A percentile compares a stretch with the other conserved stretches of the same genome.
Evolutionary conservation across 37 sponge, comb jelly and placozoan species (phyloP).

Genomic region (Geodia barretti): DNA sequence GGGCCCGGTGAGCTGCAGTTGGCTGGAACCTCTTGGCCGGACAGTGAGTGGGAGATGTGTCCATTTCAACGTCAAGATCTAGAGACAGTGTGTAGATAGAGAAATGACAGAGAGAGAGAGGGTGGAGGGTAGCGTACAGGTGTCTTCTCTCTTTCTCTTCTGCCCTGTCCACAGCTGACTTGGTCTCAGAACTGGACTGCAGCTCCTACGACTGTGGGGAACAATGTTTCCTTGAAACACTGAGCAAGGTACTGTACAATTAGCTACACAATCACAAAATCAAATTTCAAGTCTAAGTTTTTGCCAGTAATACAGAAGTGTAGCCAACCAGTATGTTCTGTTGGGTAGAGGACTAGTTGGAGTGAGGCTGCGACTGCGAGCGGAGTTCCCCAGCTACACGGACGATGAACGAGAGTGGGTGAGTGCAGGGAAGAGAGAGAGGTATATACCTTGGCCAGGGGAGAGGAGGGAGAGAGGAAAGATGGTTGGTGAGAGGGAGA

Average conservation of each 20-base stretch:
- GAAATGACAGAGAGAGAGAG: neutral
- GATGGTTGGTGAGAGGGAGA: constrained; percentile 18
- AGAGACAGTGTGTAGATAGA: neutral
- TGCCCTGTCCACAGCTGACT: constrained; percentile 24
- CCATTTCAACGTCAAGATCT: constrained; percentile 41
- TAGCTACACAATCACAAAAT: too few species aligned
- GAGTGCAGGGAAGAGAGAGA: neutral
- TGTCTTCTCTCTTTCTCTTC: constrained; percentile 22
- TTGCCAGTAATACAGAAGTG: too few species aligned
- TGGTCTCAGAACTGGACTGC: constrained; percentile 48
- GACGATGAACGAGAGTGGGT: neutral
- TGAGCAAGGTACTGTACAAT: too few species aligned
- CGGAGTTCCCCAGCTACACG: neutral
- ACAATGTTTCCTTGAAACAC: too few species aligned
- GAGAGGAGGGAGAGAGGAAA: constrained; percentile 24
- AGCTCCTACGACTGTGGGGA: constrained; percentile 32
- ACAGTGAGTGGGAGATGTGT: constrained; percentile 32
- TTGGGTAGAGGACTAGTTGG: constrained; percentile 35
- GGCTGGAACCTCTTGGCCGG: constrained; percentile 37
- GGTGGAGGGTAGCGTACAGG: neutral
- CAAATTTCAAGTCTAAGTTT: too few species aligned
- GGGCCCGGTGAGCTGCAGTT: neutral
- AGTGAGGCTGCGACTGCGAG: constrained; percentile 44
- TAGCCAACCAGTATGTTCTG: constrained; percentile 19
- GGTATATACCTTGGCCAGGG: constrained; percentile 6